Percentiles rank a stretch among this genome's conserved stretches.
Evolutionary conservation across 2,888 invertebrate species (phyloP).

Genomic region (Sinhomidia bicolor): DNA sequence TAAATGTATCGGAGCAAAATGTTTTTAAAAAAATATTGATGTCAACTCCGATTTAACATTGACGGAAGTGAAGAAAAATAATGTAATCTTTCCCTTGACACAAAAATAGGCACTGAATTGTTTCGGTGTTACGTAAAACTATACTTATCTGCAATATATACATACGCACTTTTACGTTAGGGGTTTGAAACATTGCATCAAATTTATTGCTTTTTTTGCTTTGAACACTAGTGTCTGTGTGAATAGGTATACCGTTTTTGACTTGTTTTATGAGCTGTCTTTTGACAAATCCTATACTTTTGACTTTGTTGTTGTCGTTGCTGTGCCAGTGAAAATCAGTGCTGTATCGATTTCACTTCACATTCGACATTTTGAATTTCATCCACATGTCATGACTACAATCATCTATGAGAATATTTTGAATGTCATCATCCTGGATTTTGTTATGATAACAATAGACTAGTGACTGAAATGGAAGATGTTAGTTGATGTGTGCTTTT

Average conservation of each 20-base stretch:
- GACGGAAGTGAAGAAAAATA: background rate
- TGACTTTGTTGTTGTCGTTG: background rate
- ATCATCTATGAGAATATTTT: background rate
- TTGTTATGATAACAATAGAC: background rate
- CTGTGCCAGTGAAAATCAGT: background rate
- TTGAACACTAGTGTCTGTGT: background rate
- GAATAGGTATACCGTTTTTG: background rate
- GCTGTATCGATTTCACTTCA: background rate
- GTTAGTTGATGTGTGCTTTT: conserved; percentile 8
- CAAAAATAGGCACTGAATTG: background rate
- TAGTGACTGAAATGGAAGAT: background rate
- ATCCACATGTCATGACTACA: background rate
- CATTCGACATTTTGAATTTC: background rate
- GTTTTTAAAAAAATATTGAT: background rate
- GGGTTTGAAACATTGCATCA: background rate
- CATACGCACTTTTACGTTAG: background rate
- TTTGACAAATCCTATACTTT: background rate
- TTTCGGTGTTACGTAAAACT: background rate
- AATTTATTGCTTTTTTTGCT: background rate
- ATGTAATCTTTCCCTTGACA: background rate
- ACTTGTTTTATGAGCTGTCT: background rate
- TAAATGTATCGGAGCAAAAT: background rate
- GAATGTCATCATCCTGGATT: background rate
- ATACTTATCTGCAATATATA: background rate
- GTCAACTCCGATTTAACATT: background rate